Evolutionary conservation across 1,140 invertebrate genomes (phyloP).

Genomic region (Drosophila cardini): DNA sequence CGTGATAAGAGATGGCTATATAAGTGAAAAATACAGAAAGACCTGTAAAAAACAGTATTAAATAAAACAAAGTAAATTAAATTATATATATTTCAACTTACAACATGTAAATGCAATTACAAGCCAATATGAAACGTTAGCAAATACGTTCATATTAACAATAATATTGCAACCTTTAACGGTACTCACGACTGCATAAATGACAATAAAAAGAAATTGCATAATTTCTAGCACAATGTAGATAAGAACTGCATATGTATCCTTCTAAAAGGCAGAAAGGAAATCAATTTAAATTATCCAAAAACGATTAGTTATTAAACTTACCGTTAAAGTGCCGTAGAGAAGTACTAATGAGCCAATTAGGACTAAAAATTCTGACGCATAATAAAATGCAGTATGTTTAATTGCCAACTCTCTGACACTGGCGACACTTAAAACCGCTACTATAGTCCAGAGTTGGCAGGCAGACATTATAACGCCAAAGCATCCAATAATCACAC

Average conservation of each 20-base stretch:
- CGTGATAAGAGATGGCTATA: slow-evolving; percentile 21
- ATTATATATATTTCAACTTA: not conserved
- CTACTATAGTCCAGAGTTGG: not conserved
- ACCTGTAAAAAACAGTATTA: not conserved
- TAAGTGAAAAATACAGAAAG: slow-evolving; percentile 5
- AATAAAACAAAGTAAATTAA: not conserved
- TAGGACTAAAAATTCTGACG: slow-evolving; percentile 15
- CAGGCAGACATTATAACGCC: slow-evolving; percentile 2
- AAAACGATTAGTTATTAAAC: not conserved
- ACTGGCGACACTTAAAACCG: not conserved
- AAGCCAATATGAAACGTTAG: not conserved
- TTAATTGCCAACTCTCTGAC: not conserved
- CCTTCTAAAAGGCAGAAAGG: slow-evolving; percentile 5
- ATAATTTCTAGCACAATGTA: not conserved
- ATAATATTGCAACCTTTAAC: not conserved
- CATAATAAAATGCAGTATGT: not conserved
- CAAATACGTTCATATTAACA: not conserved
- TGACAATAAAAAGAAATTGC: not conserved
- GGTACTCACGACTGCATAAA: not conserved
- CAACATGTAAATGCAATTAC: slow-evolving; percentile 7
- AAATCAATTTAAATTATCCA: not conserved
- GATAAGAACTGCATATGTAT: not conserved
- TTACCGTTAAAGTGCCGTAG: slow-evolving; percentile 19
- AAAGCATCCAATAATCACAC: slow-evolving; percentile 18
- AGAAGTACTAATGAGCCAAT: slow-evolving; percentile 4